Conservation (phyloP, 2,888 invertebrate species). For the Nemapogon koenigi region DNA sequence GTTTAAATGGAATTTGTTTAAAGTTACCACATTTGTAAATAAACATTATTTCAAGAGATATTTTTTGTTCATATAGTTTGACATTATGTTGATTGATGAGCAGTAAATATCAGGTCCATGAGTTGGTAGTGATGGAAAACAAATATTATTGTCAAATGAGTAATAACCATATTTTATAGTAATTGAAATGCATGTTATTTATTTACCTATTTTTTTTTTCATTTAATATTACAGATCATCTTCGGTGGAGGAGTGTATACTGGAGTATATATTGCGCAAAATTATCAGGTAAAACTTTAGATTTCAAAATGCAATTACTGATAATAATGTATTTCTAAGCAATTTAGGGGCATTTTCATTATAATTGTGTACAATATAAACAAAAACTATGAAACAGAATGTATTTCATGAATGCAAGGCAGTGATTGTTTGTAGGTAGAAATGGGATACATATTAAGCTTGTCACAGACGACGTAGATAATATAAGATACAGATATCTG, state of each 20-base stretch:
- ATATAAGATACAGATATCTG: no score
- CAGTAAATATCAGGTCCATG: not conserved
- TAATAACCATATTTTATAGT: not conserved
- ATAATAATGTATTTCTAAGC: not conserved
- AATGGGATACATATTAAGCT: no score
- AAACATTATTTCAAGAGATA: not conserved
- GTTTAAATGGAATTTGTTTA: constrained; percentile 19
- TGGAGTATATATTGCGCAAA: constrained; percentile 77
- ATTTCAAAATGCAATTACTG: constrained; percentile 3
- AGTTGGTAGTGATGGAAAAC: no score
- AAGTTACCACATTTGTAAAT: no score
- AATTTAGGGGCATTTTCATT: no score
- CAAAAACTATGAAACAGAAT: not conserved
- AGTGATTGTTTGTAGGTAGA: no score
- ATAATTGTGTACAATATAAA: no score
- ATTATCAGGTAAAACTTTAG: constrained; percentile 69
- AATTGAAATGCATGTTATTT: no score
- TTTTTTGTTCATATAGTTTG: not conserved
- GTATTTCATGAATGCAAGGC: not conserved
- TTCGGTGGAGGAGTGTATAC: constrained; percentile 74
- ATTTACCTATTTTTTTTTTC: no score
- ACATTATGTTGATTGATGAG: not conserved
- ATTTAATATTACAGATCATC: constrained; percentile 67
- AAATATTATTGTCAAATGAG: no score
- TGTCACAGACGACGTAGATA: no score